phyloP scores from a whole-genome alignment of 2,888 invertebrate species.

The Drosophila merina region DNA sequence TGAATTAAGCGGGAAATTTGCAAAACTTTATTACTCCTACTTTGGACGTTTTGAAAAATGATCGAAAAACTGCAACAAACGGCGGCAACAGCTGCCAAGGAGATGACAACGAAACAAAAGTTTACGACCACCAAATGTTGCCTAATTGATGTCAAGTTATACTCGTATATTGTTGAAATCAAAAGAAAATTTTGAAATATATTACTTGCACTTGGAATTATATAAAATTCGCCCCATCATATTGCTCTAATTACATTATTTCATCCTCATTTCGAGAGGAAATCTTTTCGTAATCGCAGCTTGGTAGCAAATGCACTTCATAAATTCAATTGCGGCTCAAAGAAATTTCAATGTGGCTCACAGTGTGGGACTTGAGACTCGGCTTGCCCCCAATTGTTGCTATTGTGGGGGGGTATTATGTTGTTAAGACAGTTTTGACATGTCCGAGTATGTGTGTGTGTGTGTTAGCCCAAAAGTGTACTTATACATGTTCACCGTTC shows the following conservation, averaged over 20 bases:
- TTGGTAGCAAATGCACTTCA: conserved; percentile 68
- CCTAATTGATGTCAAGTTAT: conserved; percentile 54
- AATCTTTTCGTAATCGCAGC: conserved; percentile 74
- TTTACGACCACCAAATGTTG: conserved; percentile 30
- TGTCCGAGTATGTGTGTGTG: conserved; percentile 15
- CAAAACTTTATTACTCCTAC: conserved; percentile 42
- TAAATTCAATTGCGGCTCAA: conserved; percentile 57
- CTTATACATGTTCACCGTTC: conserved; percentile 18
- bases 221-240: conserved; percentile 48
- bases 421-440: conserved; percentile 73
- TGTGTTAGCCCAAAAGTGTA: not conserved
- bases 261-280: conserved; percentile 24
- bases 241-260: conserved; percentile 73
- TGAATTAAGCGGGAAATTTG: conserved; percentile 58
- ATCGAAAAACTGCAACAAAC: conserved; percentile 36
- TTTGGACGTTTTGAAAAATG: conserved; percentile 48
- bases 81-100: conserved; percentile 34
- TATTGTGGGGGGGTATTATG: conserved; percentile 71
- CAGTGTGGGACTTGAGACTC: conserved; percentile 8
- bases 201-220: conserved; percentile 49
- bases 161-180: conserved; percentile 25
- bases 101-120: conserved; percentile 42
- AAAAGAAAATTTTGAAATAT: conserved; percentile 44
- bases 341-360: conserved; percentile 50
- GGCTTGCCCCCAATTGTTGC: conserved; percentile 29